Percentiles rank a stretch among this genome's conserved stretches.
Evolutionary conservation across 1,140 invertebrate genomes (phyloP).

Genomic region (Pinna nobilis): DNA sequence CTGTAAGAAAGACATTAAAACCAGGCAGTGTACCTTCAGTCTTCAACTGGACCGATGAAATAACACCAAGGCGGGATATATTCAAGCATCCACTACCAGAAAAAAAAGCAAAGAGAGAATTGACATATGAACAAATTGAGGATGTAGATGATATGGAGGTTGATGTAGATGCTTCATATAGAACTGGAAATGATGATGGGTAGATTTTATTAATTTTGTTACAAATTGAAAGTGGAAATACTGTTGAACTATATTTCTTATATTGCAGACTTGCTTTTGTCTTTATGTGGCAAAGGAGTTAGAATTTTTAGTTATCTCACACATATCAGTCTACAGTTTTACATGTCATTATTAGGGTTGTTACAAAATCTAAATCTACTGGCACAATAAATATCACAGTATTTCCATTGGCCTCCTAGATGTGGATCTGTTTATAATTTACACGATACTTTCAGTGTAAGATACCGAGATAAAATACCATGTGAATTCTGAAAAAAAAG

Average conservation of each 20-base stretch:
- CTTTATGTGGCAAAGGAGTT: not conserved
- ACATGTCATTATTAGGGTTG: not conserved
- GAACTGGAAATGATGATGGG: not conserved
- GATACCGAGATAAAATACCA: no score
- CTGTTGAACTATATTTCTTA: not conserved
- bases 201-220: not conserved
- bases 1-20: constrained; percentile 12
- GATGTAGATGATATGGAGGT: not conserved
- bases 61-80: not conserved
- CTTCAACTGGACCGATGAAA: constrained; percentile 5
- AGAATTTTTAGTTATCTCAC: not conserved
- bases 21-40: constrained; percentile 16
- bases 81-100: not conserved
- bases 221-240: not conserved
- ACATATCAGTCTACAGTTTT: not conserved
- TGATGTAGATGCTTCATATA: not conserved
- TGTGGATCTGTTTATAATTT: no score
- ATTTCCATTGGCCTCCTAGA: not conserved
- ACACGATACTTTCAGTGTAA: no score
- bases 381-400: not conserved
- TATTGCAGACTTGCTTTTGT: not conserved
- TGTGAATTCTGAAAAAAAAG: no score
- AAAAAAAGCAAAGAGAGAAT: not conserved
- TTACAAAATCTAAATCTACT: not conserved
- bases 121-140: not conserved